These are phyloP conservation scores for Drosophila novamexicana DNA, from an alignment of 1,140 invertebrate species.

Conservation along the genomic window DNA sequence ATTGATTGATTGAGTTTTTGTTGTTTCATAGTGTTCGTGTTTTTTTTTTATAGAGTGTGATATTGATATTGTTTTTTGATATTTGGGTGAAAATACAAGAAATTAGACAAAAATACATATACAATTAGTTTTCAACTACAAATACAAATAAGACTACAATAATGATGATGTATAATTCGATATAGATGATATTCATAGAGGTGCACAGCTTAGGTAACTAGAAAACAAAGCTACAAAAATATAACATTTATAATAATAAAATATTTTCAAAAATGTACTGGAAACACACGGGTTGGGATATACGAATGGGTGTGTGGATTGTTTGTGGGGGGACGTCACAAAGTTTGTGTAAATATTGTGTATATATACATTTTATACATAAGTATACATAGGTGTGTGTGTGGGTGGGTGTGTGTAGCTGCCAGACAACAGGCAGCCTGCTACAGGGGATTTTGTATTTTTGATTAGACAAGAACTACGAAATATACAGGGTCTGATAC, in stretches of 20 bases:
- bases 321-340: constrained; percentile 39
- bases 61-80: constrained; percentile 64
- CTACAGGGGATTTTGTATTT: constrained; percentile 30
- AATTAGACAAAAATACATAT: constrained; percentile 84
- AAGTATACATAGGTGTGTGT: constrained; percentile 45
- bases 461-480: constrained; percentile 76
- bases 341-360: constrained; percentile 39
- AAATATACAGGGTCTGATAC: constrained; percentile 20
- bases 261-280: constrained; percentile 55
- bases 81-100: constrained; percentile 79
- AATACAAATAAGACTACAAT: constrained; percentile 68
- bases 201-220: constrained; percentile 58
- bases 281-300: constrained; percentile 47
- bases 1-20: constrained; percentile 53
- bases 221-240: constrained; percentile 61
- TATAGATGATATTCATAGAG: constrained; percentile 30
- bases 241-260: constrained; percentile 46
- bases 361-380: constrained; percentile 34
- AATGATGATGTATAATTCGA: constrained; percentile 38
- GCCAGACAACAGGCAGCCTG: constrained; percentile 37
- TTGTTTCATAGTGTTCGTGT: constrained; percentile 49
- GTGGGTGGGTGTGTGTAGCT: constrained; percentile 33
- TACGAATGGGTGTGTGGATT: constrained; percentile 46
- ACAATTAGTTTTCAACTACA: constrained; percentile 84
- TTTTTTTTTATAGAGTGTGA: constrained; percentile 72